phyloP scores from a whole-genome alignment of 2,113 vertebrate genomes.

The Stegostoma tigrinum region DNA sequence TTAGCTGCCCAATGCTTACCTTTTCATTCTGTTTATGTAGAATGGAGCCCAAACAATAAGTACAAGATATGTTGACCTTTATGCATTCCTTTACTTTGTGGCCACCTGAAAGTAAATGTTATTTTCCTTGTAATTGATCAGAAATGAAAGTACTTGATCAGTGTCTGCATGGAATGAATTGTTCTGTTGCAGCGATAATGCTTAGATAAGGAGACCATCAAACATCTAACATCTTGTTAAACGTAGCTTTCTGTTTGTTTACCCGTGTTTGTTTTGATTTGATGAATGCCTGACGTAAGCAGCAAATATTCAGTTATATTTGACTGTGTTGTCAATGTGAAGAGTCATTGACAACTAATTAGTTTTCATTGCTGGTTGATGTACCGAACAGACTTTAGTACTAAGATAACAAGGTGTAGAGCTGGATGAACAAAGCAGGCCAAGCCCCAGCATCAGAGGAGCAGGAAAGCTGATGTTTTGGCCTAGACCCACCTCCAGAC shows the following conservation, averaged over 20 bases:
- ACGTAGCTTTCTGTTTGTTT: neutral
- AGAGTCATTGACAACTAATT: neutral
- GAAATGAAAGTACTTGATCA: neutral
- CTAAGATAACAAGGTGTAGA: no score
- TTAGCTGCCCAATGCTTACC: neutral
- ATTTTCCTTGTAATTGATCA: neutral
- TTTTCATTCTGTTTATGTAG: neutral
- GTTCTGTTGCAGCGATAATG: neutral
- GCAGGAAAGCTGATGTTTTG: no score
- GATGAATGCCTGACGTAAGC: neutral
- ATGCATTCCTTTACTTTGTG: constrained; percentile 12
- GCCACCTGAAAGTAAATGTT: neutral
- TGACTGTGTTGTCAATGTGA: neutral
- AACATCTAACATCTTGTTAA: neutral
- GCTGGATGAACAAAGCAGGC: no score
- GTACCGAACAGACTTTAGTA: neutral
- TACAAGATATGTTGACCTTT: neutral
- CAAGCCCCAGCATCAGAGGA: no score
- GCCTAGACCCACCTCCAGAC: no score
- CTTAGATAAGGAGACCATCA: neutral
- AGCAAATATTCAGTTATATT: constrained; percentile 1
- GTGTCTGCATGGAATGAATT: neutral
- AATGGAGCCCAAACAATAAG: neutral
- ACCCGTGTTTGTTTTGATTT: neutral
- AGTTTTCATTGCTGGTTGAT: neutral